Evolutionary conservation across 2,797 vertebrate genomes (phyloP).

Genomic region (Parauchenoglanis ngamensis): DNA sequence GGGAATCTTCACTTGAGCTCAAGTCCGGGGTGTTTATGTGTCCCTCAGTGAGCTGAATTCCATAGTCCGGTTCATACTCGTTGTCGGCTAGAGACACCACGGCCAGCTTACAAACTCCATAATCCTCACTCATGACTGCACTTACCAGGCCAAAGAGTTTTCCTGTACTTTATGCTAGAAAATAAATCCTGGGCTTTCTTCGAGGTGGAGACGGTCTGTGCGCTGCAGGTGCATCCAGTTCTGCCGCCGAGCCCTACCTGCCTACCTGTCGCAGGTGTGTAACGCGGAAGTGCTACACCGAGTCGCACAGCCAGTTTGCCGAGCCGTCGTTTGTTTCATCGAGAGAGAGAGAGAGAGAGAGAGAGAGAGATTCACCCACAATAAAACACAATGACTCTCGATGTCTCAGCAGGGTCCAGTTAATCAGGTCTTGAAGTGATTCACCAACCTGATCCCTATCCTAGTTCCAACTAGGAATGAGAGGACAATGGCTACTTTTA

Average conservation of each 20-base stretch:
- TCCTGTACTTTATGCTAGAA: background rate
- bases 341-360: background rate
- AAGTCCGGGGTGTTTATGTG: slow-evolving; percentile 8
- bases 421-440: slow-evolving; percentile 23
- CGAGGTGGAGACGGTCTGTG: background rate
- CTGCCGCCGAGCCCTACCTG: slow-evolving; percentile 32
- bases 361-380: background rate
- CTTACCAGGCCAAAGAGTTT: background rate
- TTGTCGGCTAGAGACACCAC: slow-evolving; percentile 57
- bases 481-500: background rate
- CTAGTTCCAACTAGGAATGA: background rate
- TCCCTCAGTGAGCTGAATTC: slow-evolving; percentile 1
- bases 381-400: slow-evolving; percentile 14
- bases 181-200: background rate
- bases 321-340: background rate
- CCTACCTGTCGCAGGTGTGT: slow-evolving; percentile 72
- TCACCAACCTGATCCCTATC: slow-evolving; percentile 2
- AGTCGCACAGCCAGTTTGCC: slow-evolving; percentile 39
- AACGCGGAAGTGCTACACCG: slow-evolving; percentile 75
- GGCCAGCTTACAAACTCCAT: slow-evolving; percentile 62
- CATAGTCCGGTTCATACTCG: slow-evolving; percentile 41
- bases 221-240: slow-evolving; percentile 67
- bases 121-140: slow-evolving; percentile 66
- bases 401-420: slow-evolving; percentile 18
- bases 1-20: background rate